Conservation (phyloP, 2,113 vertebrate genomes). For the human (Homo sapiens) region DNA sequence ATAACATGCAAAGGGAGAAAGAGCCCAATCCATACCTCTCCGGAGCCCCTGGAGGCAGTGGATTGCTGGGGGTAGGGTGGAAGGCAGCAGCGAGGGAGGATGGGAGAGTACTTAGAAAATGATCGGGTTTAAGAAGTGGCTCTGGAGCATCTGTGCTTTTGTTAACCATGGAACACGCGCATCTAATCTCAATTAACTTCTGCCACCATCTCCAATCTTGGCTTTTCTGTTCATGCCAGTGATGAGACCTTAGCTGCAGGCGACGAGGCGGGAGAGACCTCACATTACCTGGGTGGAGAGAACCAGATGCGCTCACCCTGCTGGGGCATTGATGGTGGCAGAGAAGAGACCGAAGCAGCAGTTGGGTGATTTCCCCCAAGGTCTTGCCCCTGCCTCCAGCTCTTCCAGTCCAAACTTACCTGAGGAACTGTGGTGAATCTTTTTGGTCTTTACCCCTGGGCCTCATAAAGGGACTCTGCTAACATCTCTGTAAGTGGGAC, state of each 20-base stretch:
- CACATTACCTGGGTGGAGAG: neutral
- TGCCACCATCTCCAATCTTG: neutral
- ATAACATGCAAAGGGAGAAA: slow-evolving; percentile 34
- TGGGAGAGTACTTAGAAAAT: neutral
- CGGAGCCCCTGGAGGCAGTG: neutral
- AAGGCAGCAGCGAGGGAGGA: neutral
- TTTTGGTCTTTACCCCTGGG: neutral
- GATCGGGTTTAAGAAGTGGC: neutral
- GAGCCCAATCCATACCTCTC: slow-evolving; percentile 44
- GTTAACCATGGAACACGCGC: neutral
- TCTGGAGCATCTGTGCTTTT: neutral
- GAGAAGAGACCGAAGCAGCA: neutral
- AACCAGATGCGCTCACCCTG: neutral
- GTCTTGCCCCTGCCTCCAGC: neutral
- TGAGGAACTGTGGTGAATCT: neutral
- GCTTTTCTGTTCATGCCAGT: neutral
- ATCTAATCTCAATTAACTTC: slow-evolving; percentile 27
- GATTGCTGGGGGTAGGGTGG: no score
- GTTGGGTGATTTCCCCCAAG: neutral
- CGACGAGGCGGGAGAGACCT: neutral
- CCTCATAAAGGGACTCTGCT: neutral
- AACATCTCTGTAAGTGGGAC: neutral
- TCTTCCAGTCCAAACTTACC: neutral
- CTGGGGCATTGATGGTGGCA: neutral
- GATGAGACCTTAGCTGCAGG: neutral